A percentile compares a stretch with the other conserved stretches of the same genome.
Conservation (phyloP, 2,113 vertebrate species). For the Pogonocichla stellata region DNA sequence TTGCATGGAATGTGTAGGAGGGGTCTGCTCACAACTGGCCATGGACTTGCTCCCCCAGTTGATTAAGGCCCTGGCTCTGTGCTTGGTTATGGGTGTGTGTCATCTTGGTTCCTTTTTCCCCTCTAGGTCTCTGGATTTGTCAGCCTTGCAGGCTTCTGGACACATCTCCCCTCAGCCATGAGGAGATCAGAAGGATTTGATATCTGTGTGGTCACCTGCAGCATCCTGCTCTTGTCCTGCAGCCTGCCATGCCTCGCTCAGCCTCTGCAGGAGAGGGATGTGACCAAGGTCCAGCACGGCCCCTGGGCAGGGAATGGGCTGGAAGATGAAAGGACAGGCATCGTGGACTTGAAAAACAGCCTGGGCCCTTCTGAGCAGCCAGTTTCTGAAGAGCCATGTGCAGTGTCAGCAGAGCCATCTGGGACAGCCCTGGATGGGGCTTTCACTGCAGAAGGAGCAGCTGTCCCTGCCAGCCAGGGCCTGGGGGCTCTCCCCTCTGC, state of each 20-base stretch:
- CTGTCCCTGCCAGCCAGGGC: not conserved
- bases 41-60: not conserved
- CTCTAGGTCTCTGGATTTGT: constrained; percentile 49
- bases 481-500: not conserved
- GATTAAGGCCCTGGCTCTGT: not conserved
- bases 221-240: constrained; percentile 60
- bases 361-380: not conserved
- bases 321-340: not conserved
- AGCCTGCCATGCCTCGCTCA: constrained; percentile 47
- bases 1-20: not conserved
- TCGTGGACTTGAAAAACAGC: not conserved
- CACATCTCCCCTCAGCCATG: constrained; percentile 60
- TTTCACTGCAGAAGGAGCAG: not conserved
- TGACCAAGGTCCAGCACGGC: not conserved
- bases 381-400: constrained; percentile 1
- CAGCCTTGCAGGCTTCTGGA: not conserved
- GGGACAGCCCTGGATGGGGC: not conserved
- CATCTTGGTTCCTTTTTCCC: constrained; percentile 28
- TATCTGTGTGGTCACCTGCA: constrained; percentile 53
- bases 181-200: constrained; percentile 17
- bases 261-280: not conserved
- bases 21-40: not conserved
- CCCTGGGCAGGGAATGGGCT: not conserved
- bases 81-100: not conserved
- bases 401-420: not conserved